A percentile compares a stretch with the other conserved stretches of the same genome.
These are phyloP conservation scores for Chelonia mydas DNA, from an alignment of 2,797 vertebrate species.

Conservation along the genomic window DNA sequence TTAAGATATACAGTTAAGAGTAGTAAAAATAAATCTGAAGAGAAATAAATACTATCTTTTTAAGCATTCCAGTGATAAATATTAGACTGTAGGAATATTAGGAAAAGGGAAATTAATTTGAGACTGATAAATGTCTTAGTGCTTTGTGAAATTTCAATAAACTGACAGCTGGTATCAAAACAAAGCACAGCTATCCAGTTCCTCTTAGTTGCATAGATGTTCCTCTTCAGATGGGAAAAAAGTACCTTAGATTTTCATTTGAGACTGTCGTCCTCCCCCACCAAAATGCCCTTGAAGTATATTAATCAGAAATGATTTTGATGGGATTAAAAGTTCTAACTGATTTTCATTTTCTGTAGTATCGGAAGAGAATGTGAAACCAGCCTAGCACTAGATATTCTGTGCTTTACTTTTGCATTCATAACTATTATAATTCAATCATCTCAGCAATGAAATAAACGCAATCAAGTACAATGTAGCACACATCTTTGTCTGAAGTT, in stretches of 20 bases:
- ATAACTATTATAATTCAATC: background rate
- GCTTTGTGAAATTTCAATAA: background rate
- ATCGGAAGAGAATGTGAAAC: background rate
- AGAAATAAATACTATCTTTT: background rate
- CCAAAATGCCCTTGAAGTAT: background rate
- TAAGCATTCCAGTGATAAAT: background rate
- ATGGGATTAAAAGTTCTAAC: background rate
- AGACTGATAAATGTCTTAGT: background rate
- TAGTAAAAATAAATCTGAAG: background rate
- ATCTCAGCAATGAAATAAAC: background rate
- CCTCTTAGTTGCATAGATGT: background rate
- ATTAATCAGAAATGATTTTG: background rate
- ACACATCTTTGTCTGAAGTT: constrained; percentile 33
- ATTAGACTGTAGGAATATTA: background rate
- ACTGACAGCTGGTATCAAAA: background rate
- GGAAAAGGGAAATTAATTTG: background rate
- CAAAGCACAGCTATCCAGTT: background rate
- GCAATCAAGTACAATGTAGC: background rate
- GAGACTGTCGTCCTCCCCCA: too few relatives aligned
- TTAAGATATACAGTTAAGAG: background rate
- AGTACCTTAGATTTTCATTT: background rate
- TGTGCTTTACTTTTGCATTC: background rate
- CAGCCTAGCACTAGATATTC: background rate
- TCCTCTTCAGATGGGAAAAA: background rate
- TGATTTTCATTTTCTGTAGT: background rate